A percentile compares a stretch with the other conserved stretches of the same genome.
These are phyloP conservation scores for Lagopus muta DNA, from an alignment of 2,113 vertebrate species.

Conservation along the genomic window DNA sequence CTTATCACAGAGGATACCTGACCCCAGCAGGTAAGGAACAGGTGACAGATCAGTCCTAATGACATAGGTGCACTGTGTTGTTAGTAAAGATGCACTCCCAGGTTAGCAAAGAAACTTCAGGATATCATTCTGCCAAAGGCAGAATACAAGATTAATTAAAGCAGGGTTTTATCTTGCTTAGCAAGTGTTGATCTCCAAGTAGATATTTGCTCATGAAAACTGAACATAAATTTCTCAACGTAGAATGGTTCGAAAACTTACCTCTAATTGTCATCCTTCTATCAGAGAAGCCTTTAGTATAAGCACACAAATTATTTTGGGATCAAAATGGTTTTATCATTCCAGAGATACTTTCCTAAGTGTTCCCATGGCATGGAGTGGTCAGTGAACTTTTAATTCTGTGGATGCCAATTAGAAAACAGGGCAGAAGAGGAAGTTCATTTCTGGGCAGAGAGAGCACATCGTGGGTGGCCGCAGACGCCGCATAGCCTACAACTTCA, in stretches of 20 bases:
- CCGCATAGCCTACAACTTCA: constrained; percentile 42
- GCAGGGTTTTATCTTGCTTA: not conserved
- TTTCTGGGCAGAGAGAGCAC: constrained; percentile 51
- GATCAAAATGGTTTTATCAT: constrained; percentile 50
- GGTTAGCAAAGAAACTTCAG: not conserved
- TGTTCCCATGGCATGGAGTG: constrained; percentile 55
- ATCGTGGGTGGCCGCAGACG: constrained; percentile 13
- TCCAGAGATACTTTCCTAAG: constrained; percentile 62
- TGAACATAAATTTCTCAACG: rapidly evolving
- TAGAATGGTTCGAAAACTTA: not conserved
- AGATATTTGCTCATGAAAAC: not conserved
- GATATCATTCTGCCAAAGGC: not conserved
- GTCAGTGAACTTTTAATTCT: constrained; percentile 43
- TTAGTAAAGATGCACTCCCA: not conserved
- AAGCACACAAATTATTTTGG: not conserved
- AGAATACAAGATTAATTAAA: not conserved
- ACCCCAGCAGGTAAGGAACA: not conserved
- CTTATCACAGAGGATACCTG: not conserved
- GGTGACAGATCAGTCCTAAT: not conserved
- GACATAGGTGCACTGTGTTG: not conserved
- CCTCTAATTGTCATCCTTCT: constrained; percentile 8
- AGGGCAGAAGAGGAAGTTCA: constrained; percentile 49
- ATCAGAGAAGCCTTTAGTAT: constrained; percentile 2
- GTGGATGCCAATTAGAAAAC: constrained; percentile 40
- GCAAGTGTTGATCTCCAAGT: not conserved